Evolutionary conservation across 2,888 invertebrate species (phyloP), one percentile per base, ranked within the genome.

Genomic region (Anoplius nigerrimus): DNA sequence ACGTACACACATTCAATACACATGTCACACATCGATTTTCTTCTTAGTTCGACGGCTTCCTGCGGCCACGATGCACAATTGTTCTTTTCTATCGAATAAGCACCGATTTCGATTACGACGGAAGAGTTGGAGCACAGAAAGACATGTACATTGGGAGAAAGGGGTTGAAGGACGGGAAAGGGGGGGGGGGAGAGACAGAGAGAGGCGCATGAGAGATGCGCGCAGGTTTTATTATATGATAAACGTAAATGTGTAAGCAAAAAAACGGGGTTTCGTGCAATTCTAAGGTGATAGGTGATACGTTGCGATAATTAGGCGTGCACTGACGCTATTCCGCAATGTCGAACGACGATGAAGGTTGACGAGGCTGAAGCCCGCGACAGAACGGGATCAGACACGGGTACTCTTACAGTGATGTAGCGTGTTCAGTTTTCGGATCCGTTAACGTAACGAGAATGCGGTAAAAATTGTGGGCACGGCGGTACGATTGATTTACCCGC

Each of bases 241-340:
- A 34, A 34, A 34, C 11, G 11, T 34, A 34, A 21, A 4, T 13
- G 48, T 55, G 24, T 20, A 59, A 24, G 22, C 16, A 46, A 20
- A 80, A 74, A 62, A 75, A 83, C 84, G 85, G 87, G 87, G 80
- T 84, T 85, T 86, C 83, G 87, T 87, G 87, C 87, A 87, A 87
- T 87, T 84, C 82, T 81, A 78, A 81, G 85, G 84, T 84, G 85
- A 82, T 83, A 86, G 84, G 74, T 75, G 60, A 75, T 74, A 74
- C 45, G 45, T 61, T 55, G 16, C 60, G 69, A 43, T 21, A 59
- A 13, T 48, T 48, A 48, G 48, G 16, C 16, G n/a, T n/a, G 13
- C 6, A 34, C 11, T 34, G 34, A 13, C 34, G 27, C 22, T 55
- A 42, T 55, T 27, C 13, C n/a, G 16, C 43, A 43, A 13, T 21